Base-by-base conservation (phyloP, 2,888 invertebrate species). In the Lasiommata megera region DNA sequence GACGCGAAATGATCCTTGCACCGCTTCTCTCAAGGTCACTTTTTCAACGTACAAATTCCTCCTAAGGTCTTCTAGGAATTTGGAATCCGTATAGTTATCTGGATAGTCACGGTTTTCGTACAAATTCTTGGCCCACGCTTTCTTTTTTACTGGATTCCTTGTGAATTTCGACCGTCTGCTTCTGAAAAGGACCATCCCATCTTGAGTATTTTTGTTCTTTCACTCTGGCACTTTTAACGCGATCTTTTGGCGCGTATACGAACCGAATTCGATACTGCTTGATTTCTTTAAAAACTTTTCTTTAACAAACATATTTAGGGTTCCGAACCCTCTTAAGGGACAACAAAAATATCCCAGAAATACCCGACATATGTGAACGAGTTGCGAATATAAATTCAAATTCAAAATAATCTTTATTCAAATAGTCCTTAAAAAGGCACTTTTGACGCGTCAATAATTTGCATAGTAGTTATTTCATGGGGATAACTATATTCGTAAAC, bases 51-150 rank as follows among this genome's bases (percentile, higher is more conserved):
- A 93, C 11, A 97, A 86, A 80, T 98, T 98, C 72, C 95, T 98
- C 57, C 93, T 93, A 16, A 99, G 76, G 65, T 98, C 96, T 72
- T 95, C 93, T 1, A 99, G 88, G 79, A 99, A 99, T 44, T 95
- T 94, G 18, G 92, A 92, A 76, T 98, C 97, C 0, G 98, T 98
- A 76, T 98, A 97, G 81, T 98, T 98, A 81, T 99, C 99, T 0
- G 97, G 96, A 62, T 95, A 96, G 16, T 94, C 95, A 58, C 95
- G 93, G 73, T 96, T 95, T 79, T 96, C 96, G 74, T 98, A 99
- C 14, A 99, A 86, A 73, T 97, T 96, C 86, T 98, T 98, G 67
- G 93, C 93, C 98, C 98, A 98, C 0, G 90, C 88, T 69, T 89
- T 92, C 71, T 77, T 84, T 65, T 73, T 73, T 46, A 65, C 55